Evolutionary conservation across 2,797 vertebrate species (phyloP), one percentile per base, ranked within the genome.

Genomic region (Schizothorax lantsangensis): DNA sequence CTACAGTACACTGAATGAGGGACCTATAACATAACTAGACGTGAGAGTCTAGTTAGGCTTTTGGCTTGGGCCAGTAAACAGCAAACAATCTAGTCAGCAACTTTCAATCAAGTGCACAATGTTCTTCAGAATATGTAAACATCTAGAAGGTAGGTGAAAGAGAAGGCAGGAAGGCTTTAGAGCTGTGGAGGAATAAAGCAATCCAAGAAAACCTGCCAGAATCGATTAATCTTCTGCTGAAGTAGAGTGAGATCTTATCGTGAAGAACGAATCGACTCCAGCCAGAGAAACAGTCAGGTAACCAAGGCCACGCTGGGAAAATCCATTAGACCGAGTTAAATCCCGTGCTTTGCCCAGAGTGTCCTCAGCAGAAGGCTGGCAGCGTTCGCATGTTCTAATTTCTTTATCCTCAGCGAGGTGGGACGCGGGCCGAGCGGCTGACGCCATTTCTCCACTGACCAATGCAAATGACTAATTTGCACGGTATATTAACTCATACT

Each of bases 301-400:
- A 74, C 84, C 54, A 74, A 88, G 88, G 88, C 71, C 88, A 89
- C 81, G 72, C 80, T 57, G 78, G 49, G 82, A 78, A 88, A 89
- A 91, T 89, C 86, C 87, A 88, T 85, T 88, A 88, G 82, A 68
- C 62, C 12, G 80, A 47, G 57, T 83, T 85, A 89, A 88, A 89
- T 83, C 88, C 89, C 30, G 47, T 5, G 54, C 87, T 89, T 88
- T 88, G 86, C 85, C 84, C 89, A 74, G 36, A 72, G 71, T 83
- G 88, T 88, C 90, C 90, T 84, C 85, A 79, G 68, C 3, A 14
- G 49, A 81, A 52, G 23, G 40, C 26, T 68, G 45, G 57, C 62
- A 3, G 57, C 26, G 3, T 57, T 59, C 15, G 23, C 57, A 75
- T 84, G 52, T 38, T 84, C 66, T 36, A 19, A 74, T 52, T 45